A percentile compares a stretch with the other conserved stretches of the same genome.
phyloP scores from a whole-genome alignment of 2,797 vertebrate genomes.

The Tinamus major region DNA sequence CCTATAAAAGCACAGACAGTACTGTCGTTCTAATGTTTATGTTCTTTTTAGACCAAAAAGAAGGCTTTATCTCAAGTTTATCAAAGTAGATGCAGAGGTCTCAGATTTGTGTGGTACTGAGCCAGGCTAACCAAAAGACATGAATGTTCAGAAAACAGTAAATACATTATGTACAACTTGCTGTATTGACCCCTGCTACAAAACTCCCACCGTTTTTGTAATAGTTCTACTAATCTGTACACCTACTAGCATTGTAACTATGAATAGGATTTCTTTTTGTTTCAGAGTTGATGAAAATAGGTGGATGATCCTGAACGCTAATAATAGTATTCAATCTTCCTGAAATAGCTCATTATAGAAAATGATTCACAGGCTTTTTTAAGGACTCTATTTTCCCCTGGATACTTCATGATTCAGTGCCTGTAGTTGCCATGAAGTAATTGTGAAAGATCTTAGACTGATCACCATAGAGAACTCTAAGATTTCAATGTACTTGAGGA shows the following conservation, averaged over 20 bases:
- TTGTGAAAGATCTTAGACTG: not conserved
- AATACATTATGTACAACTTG: not conserved
- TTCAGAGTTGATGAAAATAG: constrained; percentile 38
- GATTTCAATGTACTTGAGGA: not conserved
- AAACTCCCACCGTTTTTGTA: not conserved
- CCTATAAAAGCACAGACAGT: not conserved
- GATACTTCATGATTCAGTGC: constrained; percentile 54
- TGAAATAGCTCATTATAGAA: constrained; percentile 30
- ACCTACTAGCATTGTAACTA: not conserved
- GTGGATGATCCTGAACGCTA: constrained; percentile 28
- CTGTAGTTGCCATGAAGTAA: not conserved
- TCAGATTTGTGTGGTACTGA: not conserved
- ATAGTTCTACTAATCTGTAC: not conserved
- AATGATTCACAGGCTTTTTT: constrained; percentile 75
- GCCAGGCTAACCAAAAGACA: not conserved
- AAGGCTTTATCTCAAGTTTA: not conserved
- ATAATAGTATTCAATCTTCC: not conserved
- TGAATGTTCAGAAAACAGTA: not conserved
- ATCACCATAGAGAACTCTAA: not conserved
- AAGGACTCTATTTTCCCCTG: constrained; percentile 29
- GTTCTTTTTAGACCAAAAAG: not conserved
- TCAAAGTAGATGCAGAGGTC: not conserved
- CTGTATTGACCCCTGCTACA: not conserved
- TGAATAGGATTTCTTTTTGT: not conserved
- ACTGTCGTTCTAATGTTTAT: not conserved